Base-by-base conservation (phyloP, 2,888 invertebrate species). In the Zygogramma bicolorata region DNA sequence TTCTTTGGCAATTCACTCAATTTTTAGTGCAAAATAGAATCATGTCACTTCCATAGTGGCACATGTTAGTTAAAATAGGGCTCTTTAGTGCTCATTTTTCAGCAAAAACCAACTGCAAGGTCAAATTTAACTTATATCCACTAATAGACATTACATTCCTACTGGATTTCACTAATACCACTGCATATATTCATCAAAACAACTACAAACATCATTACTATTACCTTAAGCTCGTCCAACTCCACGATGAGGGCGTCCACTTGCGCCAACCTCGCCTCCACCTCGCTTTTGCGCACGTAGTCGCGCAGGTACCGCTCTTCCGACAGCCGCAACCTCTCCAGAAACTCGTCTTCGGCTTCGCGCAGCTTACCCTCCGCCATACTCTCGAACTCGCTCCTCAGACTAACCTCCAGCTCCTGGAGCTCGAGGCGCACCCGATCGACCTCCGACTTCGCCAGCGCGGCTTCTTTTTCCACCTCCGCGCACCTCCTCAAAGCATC, bases 221-320 rank as follows among this genome's bases (percentile, higher is more conserved):
- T n/a, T n/a, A n/a, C n/a, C n/a, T n/a, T n/a, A n/a, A 89, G 81
- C 79, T 88, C 79, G 69, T 84, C 80, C 13, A 89, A 84, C 81
- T 90, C 89, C 0, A 84, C 83, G 38, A 88, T 87, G 72, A 90
- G 82, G 15, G 84, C 85, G 68, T 88, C 86, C 13, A 90, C 81
- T 73, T 90, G 89, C 0, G 82, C 77, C n/a, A 88, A 83, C 34
- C 88, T 87, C 71, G 88, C 88, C 49, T 91, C 89, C 53, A 90
- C 88, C 62, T 90, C 89, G 13, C 88, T 83, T 81, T 90, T 90
- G n/a, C 91, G 89, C 13, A 91, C 84, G 79, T 90, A 89, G 38
- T 90, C 89, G 20, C 88, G 88, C 68, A 90, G 90, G 72, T 89
- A 88, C 71, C 70, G 85, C 70, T 77, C 82, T 74, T 87, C 84